Evolutionary conservation across 2,113 vertebrate species (phyloP), one percentile per base, ranked within the genome.

Genomic region (Sebastes schlegelii): DNA sequence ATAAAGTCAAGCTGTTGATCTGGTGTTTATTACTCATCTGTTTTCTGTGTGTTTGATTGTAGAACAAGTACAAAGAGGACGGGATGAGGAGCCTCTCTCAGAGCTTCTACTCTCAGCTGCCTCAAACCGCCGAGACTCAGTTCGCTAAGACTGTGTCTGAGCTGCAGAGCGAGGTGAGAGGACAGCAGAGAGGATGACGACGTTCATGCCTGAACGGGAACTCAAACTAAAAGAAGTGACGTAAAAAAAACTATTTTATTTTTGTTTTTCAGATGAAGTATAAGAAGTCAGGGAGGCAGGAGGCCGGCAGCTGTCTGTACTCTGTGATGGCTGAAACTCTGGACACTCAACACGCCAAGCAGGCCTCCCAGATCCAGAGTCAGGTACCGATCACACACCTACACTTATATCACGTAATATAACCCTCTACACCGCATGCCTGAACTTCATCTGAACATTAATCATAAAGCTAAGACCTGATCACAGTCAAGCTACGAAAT

Each of bases 121-220:
- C 97, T 13, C 95, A 96, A 40, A 98, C 98, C 6, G 92, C 96
- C 1, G 95, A 98, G 71, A 98, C 95, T 2, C 96, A 96, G 63
- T 97, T 98, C 61, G 97, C 96, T 1, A 96, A 94, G 92, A 82
- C 93, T 64, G 92, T 97, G 0, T 94, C 95, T 0, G 94, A 97
- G 66, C 95, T 98, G 83, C 98, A 98, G 95, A 99, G 98, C 73
- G 88, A 97, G 96, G 98, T 99, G 92, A 74, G 79, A n/a, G 10
- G 13, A 64, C 26, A 34, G 26, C 26, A 34, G 26, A 4, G 26
- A 4, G 26, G 26, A 26, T 26, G 26, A 26, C 26, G 2, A 26
- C 57, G 7, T 52, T 48, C 46, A 48, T 48, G 46, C 46, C 11
- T 48, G 46, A 13, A 48, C 11, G 13, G 46, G 9, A 48, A 48